Base-by-base conservation (phyloP, 2,888 invertebrate genomes). In the Diaprepes abbreviatus region DNA sequence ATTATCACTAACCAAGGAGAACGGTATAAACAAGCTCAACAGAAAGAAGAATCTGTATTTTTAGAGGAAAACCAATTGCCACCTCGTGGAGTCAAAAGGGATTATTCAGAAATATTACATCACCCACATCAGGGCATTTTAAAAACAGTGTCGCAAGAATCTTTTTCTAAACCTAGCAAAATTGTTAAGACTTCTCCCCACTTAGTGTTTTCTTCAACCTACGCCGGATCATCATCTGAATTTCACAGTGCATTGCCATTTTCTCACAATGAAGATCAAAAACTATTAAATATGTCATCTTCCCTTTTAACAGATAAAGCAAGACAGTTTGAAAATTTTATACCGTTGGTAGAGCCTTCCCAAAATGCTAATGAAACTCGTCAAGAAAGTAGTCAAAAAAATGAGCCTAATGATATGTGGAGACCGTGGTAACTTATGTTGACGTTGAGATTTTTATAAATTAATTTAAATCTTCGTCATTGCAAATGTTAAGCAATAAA, bases 1-100 rank as follows among this genome's bases (percentile, higher is more conserved):
- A 78, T 83, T 17, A 84, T 84, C 45, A 84, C 84, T 6, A 84
- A 84, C 72, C 81, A 81, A 57, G 76, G 75, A 0, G 84, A 84
- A 67, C 74, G 84, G 3, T 83, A 77, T 70, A 81, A 79, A 63
- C 81, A 81, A 69, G 84, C 83, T 0, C 83, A 83, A 57, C 75
- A 79, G 36, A 75, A 79, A 43, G 80, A 79, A 17, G 83, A 84
- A n/a, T 80, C 81, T 0, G 73, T 76, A 2, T 69, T 77, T 70
- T 80, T 76, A 38, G 82, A 82, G 67, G 84, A 84, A 73, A 84
- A 84, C 71, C 59, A 74, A 14, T 17, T 73, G 1, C 74, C 74
- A 14, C 74, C 74, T 14, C 77, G 77, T 19, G 81, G 81, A 1
- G 66, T 80, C 17, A 83, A 82, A 72, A 76, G 82, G 59, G 78